These are phyloP conservation scores for Pyrrhosoma nymphula DNA, from an alignment of 2,888 invertebrate genomes.

Conservation along the genomic window DNA sequence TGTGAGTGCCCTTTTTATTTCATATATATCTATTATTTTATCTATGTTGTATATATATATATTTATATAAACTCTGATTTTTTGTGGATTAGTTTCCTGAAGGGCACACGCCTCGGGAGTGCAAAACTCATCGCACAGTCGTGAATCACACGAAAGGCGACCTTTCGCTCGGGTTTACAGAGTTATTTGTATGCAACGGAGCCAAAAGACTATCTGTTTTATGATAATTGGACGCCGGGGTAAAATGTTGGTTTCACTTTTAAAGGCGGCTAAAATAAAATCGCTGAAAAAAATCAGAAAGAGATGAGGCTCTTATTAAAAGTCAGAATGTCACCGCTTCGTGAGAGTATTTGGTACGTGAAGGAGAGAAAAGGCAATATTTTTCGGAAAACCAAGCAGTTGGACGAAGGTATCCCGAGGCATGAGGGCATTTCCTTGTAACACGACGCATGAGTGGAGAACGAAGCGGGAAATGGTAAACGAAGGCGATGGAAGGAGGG, in stretches of 20 bases:
- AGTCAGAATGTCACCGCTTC: neutral
- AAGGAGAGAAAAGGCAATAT: neutral
- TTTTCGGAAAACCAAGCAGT: neutral
- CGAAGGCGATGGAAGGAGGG: too few relatives aligned
- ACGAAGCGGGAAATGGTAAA: neutral
- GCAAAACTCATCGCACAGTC: neutral
- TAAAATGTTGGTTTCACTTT: neutral
- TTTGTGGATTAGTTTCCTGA: too few relatives aligned
- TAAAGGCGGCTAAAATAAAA: neutral
- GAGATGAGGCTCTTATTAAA: neutral
- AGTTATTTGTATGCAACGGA: constrained; percentile 45
- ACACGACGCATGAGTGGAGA: neutral
- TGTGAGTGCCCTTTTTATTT: too few relatives aligned
- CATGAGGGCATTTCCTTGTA: neutral
- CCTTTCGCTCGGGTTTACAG: neutral
- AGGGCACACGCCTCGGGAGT: neutral
- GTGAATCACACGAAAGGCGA: neutral
- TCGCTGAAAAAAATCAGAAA: neutral
- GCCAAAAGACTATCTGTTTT: neutral
- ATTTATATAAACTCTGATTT: too few relatives aligned
- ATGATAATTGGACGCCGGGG: neutral
- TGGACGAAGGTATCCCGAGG: neutral
- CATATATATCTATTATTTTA: too few relatives aligned
- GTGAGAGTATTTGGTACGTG: neutral
- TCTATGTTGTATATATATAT: too few relatives aligned